phyloP scores from a whole-genome alignment of 2,797 vertebrate species.

The Rhincodon typus region DNA sequence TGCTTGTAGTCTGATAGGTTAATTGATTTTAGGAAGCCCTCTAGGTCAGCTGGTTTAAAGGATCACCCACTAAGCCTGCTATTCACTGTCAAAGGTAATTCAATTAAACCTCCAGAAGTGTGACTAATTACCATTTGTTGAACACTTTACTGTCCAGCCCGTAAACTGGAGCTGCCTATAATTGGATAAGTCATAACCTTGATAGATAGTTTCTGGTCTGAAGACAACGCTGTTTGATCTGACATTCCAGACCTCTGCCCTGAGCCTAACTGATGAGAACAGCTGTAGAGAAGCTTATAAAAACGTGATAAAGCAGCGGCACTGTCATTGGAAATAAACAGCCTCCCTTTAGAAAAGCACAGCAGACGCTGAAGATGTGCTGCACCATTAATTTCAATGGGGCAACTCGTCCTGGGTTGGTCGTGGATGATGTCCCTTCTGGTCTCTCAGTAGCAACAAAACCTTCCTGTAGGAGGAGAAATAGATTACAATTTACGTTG shows the following conservation, averaged over 20 bases:
- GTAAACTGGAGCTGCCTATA: constrained; percentile 36
- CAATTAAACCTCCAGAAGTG: constrained; percentile 80
- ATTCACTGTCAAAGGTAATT: constrained; percentile 85
- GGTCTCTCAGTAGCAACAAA: not conserved
- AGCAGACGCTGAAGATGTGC: not conserved
- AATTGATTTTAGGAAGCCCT: constrained; percentile 82
- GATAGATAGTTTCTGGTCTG: constrained; percentile 39
- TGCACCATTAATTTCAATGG: not conserved
- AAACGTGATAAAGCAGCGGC: constrained; percentile 22
- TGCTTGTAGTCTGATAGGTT: constrained; percentile 54
- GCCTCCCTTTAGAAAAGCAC: constrained; percentile 25
- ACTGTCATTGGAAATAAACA: not conserved
- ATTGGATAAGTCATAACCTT: constrained; percentile 40
- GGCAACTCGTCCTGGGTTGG: not conserved
- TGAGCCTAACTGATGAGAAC: constrained; percentile 36
- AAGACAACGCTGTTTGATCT: constrained; percentile 34
- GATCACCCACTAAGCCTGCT: constrained; percentile 66
- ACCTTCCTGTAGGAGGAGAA: not conserved
- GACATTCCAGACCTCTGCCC: constrained; percentile 35
- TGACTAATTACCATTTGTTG: constrained; percentile 69
- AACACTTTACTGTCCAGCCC: constrained; percentile 62
- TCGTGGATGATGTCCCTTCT: constrained; percentile 42
- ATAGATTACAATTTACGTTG: not conserved
- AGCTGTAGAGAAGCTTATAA: constrained; percentile 33
- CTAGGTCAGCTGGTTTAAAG: constrained; percentile 55